Evolutionary conservation across 2,888 invertebrate species (phyloP).

Genomic region (Mythimna ferrago): DNA sequence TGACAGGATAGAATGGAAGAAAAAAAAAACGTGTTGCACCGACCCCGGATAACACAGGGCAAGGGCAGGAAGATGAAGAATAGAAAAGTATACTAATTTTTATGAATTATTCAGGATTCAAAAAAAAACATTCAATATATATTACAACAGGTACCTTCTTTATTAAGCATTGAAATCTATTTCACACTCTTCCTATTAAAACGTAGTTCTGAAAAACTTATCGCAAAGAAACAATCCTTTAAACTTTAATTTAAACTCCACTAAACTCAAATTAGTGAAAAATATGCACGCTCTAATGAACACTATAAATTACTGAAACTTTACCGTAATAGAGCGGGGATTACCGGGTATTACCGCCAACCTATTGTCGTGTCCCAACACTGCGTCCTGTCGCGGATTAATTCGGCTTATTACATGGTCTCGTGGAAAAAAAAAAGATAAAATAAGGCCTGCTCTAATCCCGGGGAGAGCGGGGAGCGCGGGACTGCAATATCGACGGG

Average conservation of each 20-base stretch:
- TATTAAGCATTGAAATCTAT: background rate
- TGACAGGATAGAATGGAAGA: no score
- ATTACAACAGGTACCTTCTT: no score
- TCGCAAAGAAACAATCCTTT: conserved; percentile 37
- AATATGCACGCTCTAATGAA: conserved; percentile 57
- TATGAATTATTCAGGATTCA: no score
- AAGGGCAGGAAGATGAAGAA: no score
- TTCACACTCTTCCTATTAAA: background rate
- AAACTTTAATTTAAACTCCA: conserved; percentile 46
- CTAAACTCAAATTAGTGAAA: conserved; percentile 64
- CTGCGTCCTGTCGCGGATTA: conserved; percentile 69
- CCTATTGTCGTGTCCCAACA: conserved; percentile 73
- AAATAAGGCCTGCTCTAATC: conserved; percentile 71
- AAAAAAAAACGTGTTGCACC: no score
- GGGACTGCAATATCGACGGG: conserved; percentile 75
- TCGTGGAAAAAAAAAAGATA: conserved; percentile 70
- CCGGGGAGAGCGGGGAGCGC: conserved; percentile 46
- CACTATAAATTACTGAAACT: conserved; percentile 65
- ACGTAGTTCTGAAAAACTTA: conserved; percentile 23
- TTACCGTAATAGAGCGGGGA: conserved; percentile 65
- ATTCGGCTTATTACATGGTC: conserved; percentile 75
- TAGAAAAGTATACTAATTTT: no score
- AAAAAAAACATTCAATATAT: no score
- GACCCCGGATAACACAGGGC: no score
- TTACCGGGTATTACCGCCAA: conserved; percentile 70